phyloP scores from a whole-genome alignment of 2,888 invertebrate genomes.

The Calameuta filiformis region DNA sequence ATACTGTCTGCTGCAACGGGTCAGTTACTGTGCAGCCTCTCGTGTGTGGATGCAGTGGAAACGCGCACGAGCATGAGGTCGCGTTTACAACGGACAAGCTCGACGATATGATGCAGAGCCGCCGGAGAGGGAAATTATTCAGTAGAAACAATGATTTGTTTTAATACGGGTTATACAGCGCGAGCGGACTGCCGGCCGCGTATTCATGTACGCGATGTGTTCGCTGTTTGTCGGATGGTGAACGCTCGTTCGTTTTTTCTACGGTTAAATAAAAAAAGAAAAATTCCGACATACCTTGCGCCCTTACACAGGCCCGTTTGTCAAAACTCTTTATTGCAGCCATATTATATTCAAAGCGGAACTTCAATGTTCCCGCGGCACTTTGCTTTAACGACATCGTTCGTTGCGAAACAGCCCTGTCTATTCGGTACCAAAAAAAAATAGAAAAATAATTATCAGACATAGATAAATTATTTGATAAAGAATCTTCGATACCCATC shows the following conservation, averaged over 20 bases:
- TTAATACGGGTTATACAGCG: slow-evolving; percentile 24
- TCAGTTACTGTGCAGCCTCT: neutral
- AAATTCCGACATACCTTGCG: neutral
- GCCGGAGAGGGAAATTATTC: slow-evolving; percentile 27
- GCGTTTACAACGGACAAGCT: slow-evolving; percentile 1
- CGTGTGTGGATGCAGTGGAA: neutral
- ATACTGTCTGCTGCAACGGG: neutral
- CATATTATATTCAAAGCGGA: slow-evolving; percentile 56
- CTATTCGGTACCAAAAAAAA: neutral
- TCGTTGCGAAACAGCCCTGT: neutral
- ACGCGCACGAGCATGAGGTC: neutral
- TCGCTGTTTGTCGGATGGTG: slow-evolving; percentile 41
- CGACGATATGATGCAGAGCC: slow-evolving; percentile 11
- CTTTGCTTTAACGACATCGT: slow-evolving; percentile 40
- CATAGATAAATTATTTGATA: neutral
- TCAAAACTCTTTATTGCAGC: slow-evolving; percentile 63
- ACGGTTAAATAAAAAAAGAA: slow-evolving; percentile 43
- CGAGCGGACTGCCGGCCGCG: slow-evolving; percentile 31
- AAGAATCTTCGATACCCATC: neutral
- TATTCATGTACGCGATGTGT: slow-evolving; percentile 42
- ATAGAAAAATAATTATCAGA: neutral
- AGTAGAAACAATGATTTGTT: slow-evolving; percentile 40
- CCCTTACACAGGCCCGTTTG: slow-evolving; percentile 43
- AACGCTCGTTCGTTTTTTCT: slow-evolving; percentile 48
- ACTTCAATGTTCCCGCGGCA: slow-evolving; percentile 37